phyloP scores from a whole-genome alignment of 2,888 invertebrate species.

The Eupithecia dodoneata region DNA sequence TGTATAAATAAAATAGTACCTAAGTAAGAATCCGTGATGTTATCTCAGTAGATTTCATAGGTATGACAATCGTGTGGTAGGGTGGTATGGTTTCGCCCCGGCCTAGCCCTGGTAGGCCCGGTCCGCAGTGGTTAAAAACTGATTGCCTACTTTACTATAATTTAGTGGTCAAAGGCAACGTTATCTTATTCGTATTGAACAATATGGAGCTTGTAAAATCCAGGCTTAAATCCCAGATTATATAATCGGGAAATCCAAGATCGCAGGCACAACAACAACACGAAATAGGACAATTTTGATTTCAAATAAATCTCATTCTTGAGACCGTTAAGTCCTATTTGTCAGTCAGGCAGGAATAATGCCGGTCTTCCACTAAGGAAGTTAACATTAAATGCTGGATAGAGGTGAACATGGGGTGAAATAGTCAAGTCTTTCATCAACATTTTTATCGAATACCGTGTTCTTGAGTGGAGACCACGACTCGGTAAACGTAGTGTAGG shows the following conservation, averaged over 20 bases:
- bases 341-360: constrained; percentile 16
- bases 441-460: neutral
- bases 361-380: neutral
- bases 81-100: too few species aligned
- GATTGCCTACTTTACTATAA: neutral
- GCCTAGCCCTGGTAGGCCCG: too few species aligned
- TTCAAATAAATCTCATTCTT: constrained; percentile 9
- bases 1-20: too few species aligned
- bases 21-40: too few species aligned
- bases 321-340: constrained; percentile 27
- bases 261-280: constrained; percentile 9
- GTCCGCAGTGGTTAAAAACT: too few species aligned
- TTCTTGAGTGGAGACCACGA: too few species aligned
- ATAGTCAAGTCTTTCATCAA: neutral
- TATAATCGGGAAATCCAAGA: neutral
- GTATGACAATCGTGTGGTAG: too few species aligned
- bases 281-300: constrained; percentile 18
- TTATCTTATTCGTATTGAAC: neutral
- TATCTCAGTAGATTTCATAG: too few species aligned
- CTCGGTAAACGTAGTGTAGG: too few species aligned
- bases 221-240: neutral
- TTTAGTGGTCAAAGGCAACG: neutral
- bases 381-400: neutral
- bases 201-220: neutral
- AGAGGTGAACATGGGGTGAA: neutral